These are phyloP conservation scores for Eulacestoma nigropectus DNA, from an alignment of 2,113 vertebrate genomes.

Conservation along the genomic window DNA sequence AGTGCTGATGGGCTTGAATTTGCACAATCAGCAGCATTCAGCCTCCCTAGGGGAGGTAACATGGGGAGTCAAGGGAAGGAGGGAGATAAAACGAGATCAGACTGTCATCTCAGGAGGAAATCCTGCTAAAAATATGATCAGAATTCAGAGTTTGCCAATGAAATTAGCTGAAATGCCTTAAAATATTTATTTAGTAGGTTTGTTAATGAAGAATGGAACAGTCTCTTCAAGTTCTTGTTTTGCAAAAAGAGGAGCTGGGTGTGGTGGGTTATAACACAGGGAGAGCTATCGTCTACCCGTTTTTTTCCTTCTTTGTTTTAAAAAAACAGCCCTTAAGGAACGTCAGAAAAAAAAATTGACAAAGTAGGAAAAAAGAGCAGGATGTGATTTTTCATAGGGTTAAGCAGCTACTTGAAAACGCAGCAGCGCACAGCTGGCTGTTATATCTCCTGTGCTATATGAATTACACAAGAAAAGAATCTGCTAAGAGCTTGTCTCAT, in stretches of 20 bases:
- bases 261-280: neutral
- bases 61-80: neutral
- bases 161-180: conserved; percentile 54
- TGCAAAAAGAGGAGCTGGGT: conserved; percentile 16
- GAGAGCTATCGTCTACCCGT: neutral
- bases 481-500: neutral
- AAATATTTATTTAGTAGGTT: conserved; percentile 62
- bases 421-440: neutral
- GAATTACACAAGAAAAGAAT: neutral
- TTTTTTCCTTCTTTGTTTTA: neutral
- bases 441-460: neutral
- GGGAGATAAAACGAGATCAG: neutral
- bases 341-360: neutral
- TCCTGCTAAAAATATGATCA: conserved; percentile 37
- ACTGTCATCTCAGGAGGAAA: conserved; percentile 17
- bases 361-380: neutral
- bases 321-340: neutral
- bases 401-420: conserved; percentile 37
- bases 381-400: conserved; percentile 29
- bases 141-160: neutral
- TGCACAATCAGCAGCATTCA: conserved; percentile 26
- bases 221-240: conserved; percentile 28
- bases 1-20: conserved; percentile 46
- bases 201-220: neutral
- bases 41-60: conserved; percentile 10